A percentile compares a stretch with the other conserved stretches of the same genome.
Conservation (phyloP, 2,797 vertebrate species). For the Tamandua tetradactyla region DNA sequence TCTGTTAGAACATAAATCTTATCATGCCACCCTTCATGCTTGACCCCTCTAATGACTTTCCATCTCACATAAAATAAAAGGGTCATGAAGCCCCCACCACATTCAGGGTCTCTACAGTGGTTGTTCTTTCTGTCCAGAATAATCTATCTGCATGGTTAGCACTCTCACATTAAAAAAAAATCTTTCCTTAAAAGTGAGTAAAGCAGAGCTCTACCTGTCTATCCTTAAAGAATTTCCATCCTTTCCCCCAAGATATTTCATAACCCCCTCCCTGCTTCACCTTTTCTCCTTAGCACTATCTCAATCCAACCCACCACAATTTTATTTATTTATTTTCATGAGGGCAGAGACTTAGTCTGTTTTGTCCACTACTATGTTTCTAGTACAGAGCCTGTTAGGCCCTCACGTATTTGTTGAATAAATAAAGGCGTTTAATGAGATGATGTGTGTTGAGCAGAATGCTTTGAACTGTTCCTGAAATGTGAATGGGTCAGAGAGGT, state of each 20-base stretch:
- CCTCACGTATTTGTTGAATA: background rate
- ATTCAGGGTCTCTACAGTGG: background rate
- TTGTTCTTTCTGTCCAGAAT: background rate
- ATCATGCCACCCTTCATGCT: background rate
- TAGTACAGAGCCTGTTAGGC: background rate
- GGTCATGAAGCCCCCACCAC: background rate
- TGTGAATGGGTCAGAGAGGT: background rate
- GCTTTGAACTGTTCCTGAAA: background rate
- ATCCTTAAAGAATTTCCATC: background rate
- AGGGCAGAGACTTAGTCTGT: background rate
- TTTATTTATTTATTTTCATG: background rate
- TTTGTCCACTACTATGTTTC: background rate
- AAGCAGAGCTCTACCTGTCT: background rate
- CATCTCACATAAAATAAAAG: background rate
- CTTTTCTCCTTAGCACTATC: background rate
- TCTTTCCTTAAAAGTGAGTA: background rate
- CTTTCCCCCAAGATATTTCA: background rate
- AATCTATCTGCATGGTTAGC: background rate
- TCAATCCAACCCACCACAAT: background rate
- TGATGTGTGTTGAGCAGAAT: background rate
- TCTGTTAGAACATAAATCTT: background rate
- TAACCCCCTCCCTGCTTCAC: background rate
- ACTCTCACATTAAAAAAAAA: background rate
- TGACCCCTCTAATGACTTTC: background rate
- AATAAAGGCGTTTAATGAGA: background rate